Evolutionary conservation across 1,140 invertebrate genomes (phyloP), one percentile per base, ranked within the genome.

Genomic region (Marisa cornuarietis): DNA sequence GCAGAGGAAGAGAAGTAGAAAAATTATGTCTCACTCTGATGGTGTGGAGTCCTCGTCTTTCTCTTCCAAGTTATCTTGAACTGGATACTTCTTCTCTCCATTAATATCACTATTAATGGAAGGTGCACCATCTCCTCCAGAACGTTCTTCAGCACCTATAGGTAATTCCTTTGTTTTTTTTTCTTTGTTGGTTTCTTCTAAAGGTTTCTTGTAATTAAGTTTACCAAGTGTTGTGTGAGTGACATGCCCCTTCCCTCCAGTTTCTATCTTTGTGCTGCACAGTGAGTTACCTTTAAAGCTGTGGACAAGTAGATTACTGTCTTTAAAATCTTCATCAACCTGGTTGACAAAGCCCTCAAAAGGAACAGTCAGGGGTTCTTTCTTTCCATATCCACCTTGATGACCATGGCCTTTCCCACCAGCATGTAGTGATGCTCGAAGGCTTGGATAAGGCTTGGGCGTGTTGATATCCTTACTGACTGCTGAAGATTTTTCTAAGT

Each of bases 51-150:
- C 80, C 20, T 79, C 81, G 0, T 82, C 81, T 42, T 83, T 83
- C 58, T 84, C 82, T 22, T 76, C 83, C n/a, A 83, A 81, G 16
- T 83, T 82, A 24, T 79, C 76, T 68, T 68, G 10, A n/a, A 31
- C 22, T n/a, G 22, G 79, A n/a, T 72, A 81, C 42, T 84, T 84
- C 69, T 86, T 82, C 22, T 69, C 82, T 4, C 83, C 83, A 16
- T 80, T 79, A 11, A 68, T 65, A 10, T 72, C 79, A 18, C 20
- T 13, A 52, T 18, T n/a, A 51, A 83, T 83, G 10, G 83, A 61
- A 1, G 86, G 84, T 22, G 87, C 86, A 13, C 87, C 88, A 58
- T 87, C 85, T 14, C 86, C 87, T n/a, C 81, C 76, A 0, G 86
- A 85, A 71, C 85, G 66, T 52, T 87, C 85, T 51, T 84, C 86